Evolutionary conservation across 2,797 vertebrate genomes (phyloP), one percentile per base, ranked within the genome.

Genomic region (Crenichthys baileyi): DNA sequence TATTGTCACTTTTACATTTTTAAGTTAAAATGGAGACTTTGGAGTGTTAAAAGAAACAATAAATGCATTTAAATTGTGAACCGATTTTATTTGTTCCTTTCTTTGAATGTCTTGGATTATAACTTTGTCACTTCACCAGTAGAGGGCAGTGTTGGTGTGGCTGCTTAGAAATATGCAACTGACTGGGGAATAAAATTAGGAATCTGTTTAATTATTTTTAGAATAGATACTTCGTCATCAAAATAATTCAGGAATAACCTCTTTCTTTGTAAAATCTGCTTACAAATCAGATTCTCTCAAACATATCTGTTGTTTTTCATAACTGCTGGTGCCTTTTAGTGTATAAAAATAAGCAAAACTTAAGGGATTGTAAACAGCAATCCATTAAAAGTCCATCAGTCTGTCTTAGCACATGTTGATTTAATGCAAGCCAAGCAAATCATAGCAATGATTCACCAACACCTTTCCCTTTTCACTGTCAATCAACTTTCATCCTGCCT

Each of bases 11-110:
- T 74, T 72, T 58, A 65, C 65, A 76, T 22, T 67, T 16, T 86
- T 84, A 78, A 88, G 82, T 92, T 92, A 90, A 93, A 75, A 76
- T 29, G 1, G 5, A 79, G 39, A 56, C 67, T 89, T 67, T 86
- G 81, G 29, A 75, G 24, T 11, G 79, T 74, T 75, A 60, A 83
- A 80, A 65, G 36, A 39, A 80, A 82, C 51, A 72, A 61, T 86
- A 91, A 94, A 90, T 76, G 29, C 50, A 44, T 74, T 11, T 77
- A 68, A 86, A 83, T 0, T 24, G n/a, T 82, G 60, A 13, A 4
- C 6, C 41, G 60, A 7, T 78, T 46, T 4, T 7, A 20, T 67
- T 67, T 53, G 18, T 24, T 56, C 70, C 53, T 48, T 61, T 65
- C 31, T 48, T 82, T 63, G 16, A 36, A 36, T 63, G 31, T 65